A percentile compares a stretch with the other conserved stretches of the same genome.
Evolutionary conservation across 2,888 invertebrate genomes (phyloP).

Genomic region (Muschampia plurimacula): DNA sequence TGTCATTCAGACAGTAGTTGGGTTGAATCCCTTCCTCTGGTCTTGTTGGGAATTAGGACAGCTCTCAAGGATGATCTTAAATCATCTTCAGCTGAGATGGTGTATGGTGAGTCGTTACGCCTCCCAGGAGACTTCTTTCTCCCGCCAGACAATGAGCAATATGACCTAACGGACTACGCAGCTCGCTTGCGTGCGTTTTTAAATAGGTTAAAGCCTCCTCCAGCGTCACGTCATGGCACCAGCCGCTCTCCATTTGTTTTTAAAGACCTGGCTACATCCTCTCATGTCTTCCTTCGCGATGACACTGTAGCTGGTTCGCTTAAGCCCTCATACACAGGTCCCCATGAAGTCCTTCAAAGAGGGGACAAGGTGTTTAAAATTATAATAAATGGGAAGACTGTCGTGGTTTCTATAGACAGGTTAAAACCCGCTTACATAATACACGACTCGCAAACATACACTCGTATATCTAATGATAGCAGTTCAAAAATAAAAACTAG

Average conservation of each 20-base stretch:
- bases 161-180: not conserved
- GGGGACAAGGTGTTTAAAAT: constrained; percentile 47
- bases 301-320: constrained; percentile 46
- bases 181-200: not conserved
- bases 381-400: constrained; percentile 42
- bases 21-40: not conserved
- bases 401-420: constrained; percentile 47
- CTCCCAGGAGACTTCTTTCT: constrained; percentile 2
- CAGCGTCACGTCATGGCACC: not conserved
- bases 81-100: not conserved
- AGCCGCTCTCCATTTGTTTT: not conserved
- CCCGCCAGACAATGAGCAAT: not conserved
- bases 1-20: not conserved
- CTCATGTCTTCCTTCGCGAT: constrained; percentile 49
- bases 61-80: constrained; percentile 3
- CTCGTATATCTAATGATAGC: not conserved
- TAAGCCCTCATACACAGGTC: constrained; percentile 51
- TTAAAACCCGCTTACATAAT: constrained; percentile 48
- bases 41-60: not conserved
- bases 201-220: not conserved
- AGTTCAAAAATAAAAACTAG: not conserved
- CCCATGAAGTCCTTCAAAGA: constrained; percentile 46
- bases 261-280: not conserved
- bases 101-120: not conserved
- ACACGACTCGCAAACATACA: not conserved